phyloP scores from a whole-genome alignment of 2,113 vertebrate genomes.

The Ailurus styani region DNA sequence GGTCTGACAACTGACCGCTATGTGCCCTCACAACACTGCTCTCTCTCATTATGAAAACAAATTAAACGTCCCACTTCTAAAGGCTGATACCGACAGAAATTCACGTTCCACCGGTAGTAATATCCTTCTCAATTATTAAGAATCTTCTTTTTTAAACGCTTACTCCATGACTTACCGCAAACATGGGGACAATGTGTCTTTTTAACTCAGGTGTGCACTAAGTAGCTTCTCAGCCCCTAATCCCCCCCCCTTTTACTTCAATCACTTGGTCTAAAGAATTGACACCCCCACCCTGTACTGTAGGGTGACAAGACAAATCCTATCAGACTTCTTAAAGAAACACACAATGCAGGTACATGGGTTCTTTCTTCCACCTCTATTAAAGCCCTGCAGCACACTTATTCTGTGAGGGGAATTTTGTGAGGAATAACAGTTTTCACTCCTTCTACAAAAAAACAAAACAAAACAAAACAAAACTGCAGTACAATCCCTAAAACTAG shows the following conservation, averaged over 20 bases:
- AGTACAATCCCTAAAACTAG: neutral
- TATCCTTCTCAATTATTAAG: neutral
- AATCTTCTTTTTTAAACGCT: neutral
- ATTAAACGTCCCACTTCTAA: neutral
- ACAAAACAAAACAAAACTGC: neutral
- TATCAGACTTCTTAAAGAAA: neutral
- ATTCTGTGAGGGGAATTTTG: neutral
- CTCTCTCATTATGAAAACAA: neutral
- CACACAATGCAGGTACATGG: neutral
- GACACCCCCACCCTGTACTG: neutral
- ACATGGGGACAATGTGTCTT: neutral
- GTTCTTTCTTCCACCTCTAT: neutral
- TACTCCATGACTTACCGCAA: neutral
- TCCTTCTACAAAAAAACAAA: neutral
- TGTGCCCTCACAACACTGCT: neutral
- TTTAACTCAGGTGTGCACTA: neutral
- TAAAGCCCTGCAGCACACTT: neutral
- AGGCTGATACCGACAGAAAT: neutral
- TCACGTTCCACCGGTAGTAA: neutral
- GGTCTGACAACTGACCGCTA: neutral
- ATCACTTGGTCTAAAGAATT: neutral
- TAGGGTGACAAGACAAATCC: neutral
- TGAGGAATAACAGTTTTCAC: neutral
- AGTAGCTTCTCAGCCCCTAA: neutral
- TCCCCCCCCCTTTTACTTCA: neutral